Evolutionary conservation across 2,888 invertebrate species (phyloP).

Genomic region (Conomelus anceps): DNA sequence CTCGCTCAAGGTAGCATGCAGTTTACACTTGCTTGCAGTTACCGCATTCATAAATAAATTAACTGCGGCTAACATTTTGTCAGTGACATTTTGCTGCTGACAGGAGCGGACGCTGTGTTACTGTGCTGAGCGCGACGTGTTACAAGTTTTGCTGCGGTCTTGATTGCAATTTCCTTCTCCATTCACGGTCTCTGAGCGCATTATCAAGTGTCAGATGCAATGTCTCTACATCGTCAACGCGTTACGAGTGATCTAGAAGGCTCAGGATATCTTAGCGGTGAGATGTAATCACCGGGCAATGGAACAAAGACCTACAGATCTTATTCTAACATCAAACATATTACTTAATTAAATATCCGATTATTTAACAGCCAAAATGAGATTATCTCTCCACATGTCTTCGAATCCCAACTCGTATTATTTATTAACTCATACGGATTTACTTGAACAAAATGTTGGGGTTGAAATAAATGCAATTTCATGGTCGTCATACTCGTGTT

Average conservation of each 20-base stretch:
- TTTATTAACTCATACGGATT: no score
- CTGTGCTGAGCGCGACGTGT: not conserved
- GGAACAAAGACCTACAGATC: not conserved
- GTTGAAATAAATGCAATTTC: not conserved
- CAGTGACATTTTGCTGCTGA: not conserved
- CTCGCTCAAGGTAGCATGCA: not conserved
- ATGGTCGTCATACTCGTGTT: not conserved
- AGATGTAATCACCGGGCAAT: not conserved
- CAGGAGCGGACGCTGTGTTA: no score
- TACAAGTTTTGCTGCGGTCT: not conserved
- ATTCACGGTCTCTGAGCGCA: not conserved
- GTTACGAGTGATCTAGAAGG: not conserved
- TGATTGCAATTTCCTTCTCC: not conserved
- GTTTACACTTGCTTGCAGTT: constrained; percentile 28
- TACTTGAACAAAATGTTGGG: no score
- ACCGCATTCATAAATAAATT: constrained; percentile 13
- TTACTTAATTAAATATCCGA: not conserved
- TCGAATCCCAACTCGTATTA: no score
- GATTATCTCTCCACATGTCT: not conserved
- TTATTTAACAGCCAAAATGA: not conserved
- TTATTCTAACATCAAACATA: not conserved
- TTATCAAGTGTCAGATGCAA: not conserved
- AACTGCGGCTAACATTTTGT: not conserved
- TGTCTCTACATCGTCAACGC: not conserved
- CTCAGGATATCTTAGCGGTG: not conserved